Base-by-base conservation (phyloP, 1,140 invertebrate genomes). In the Aphis gossypii region DNA sequence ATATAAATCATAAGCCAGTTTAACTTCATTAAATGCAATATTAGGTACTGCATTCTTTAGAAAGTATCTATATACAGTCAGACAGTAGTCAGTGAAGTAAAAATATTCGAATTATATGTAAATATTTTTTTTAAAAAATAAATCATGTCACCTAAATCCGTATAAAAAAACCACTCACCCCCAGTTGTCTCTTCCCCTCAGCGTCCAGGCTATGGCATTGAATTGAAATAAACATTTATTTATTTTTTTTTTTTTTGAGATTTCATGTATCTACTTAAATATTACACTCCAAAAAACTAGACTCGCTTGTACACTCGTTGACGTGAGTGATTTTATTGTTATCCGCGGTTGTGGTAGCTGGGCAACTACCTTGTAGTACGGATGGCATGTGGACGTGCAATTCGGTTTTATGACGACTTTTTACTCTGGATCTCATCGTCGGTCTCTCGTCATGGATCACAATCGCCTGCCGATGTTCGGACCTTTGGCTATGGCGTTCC, bases 381-480 rank as follows among this genome's bases (percentile, higher is more conserved):
- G 76, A 54, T 38, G 92, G 92, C 92, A 93, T 51, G 25, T 93
- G 92, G 5, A 93, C 92, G 30, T 93, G 92, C 18, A 93, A 84
- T 46, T 93, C 92, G 48, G 82, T 93, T 93, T 93, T 93, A 4
- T 18, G 48, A 2, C 54, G 76, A n/a, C 56, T 56, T 56, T 93
- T 83, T 30, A 35, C 21, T 2, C 20, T 2, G n/a, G 87, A 23
- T 23, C 14, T n/a, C 38, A 2, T 35, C 1, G 30, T 20, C 7
- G 92, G 35, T 38, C 76, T 93, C 35, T 56, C 30, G 25, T 23
- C 38, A 14, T n/a, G 35, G 35, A 41, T 18, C 8, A n/a, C 25
- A 25, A 14, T 83, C 1, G 51, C 48, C 21, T 84, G 82, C 30
- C 38, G 82, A 41, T 30, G 44, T 20, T 56, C 51, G 11, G 25